Percentiles rank a stretch among this genome's conserved stretches.
These are phyloP conservation scores for Ctenosaura bakeri DNA, from an alignment of 2,797 vertebrate genomes.

Conservation along the genomic window DNA sequence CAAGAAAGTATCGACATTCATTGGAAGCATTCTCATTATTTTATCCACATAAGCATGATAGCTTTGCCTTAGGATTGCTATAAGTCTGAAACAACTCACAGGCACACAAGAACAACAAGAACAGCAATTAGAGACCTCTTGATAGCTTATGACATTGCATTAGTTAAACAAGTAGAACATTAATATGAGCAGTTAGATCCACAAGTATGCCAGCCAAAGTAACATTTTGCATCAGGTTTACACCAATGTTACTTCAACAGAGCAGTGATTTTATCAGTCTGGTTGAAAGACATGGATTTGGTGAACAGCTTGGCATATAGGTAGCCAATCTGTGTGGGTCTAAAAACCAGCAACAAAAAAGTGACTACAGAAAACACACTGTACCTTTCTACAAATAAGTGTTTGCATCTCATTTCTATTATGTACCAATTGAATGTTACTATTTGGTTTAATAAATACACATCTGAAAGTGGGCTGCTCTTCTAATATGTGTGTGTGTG, in stretches of 20 bases:
- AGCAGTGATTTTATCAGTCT: neutral
- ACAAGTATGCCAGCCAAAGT: neutral
- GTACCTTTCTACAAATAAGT: neutral
- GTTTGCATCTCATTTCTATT: conserved; percentile 6
- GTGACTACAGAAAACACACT: conserved; percentile 15
- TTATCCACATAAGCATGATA: neutral
- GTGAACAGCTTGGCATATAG: neutral
- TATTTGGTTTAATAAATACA: conserved; percentile 16
- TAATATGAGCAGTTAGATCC: neutral
- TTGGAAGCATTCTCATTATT: neutral
- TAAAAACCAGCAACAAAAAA: neutral
- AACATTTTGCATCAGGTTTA: neutral
- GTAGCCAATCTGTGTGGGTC: neutral
- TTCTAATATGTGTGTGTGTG: too few species aligned
- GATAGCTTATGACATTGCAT: conserved; percentile 1
- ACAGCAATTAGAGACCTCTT: too few species aligned
- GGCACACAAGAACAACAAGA: too few species aligned
- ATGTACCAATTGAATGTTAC: neutral
- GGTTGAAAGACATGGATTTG: neutral
- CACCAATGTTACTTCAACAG: neutral
- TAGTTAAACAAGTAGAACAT: neutral
- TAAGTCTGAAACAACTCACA: too few species aligned
- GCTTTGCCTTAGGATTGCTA: too few species aligned
- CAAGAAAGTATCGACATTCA: neutral
- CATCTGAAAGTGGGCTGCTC: conserved; percentile 22